These are phyloP conservation scores for Semotilus atromaculatus DNA, from an alignment of 2,797 vertebrate genomes.

Conservation along the genomic window DNA sequence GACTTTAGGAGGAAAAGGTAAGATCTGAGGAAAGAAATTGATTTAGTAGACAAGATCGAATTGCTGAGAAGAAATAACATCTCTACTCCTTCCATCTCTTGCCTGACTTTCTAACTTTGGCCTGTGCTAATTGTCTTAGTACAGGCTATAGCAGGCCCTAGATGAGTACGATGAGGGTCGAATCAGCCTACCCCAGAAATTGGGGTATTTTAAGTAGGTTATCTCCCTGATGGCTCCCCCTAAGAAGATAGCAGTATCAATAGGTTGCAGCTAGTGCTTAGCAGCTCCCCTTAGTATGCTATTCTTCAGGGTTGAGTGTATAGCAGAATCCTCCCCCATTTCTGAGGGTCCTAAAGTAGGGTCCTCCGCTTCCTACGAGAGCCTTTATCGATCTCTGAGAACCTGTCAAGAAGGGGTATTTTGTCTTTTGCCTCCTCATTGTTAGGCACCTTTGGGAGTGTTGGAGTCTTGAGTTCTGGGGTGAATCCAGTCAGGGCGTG, in stretches of 20 bases:
- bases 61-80: background rate
- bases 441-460: background rate
- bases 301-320: background rate
- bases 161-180: background rate
- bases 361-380: background rate
- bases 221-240: background rate
- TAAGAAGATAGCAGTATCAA: background rate
- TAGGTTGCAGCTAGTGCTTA: background rate
- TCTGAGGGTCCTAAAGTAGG: background rate
- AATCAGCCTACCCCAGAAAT: background rate
- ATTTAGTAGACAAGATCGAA: background rate
- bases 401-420: background rate
- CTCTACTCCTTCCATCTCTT: background rate
- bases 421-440: background rate
- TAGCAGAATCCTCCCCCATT: background rate
- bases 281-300: background rate
- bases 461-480: background rate
- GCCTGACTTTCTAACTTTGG: background rate
- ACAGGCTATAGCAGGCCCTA: background rate
- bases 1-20: too few relatives aligned
- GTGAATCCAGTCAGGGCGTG: background rate
- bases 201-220: too few relatives aligned
- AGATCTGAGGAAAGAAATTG: background rate
- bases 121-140: background rate
- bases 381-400: background rate